Evolutionary conservation across 1,140 invertebrate species (phyloP).

Genomic region (Panulirus ornatus): DNA sequence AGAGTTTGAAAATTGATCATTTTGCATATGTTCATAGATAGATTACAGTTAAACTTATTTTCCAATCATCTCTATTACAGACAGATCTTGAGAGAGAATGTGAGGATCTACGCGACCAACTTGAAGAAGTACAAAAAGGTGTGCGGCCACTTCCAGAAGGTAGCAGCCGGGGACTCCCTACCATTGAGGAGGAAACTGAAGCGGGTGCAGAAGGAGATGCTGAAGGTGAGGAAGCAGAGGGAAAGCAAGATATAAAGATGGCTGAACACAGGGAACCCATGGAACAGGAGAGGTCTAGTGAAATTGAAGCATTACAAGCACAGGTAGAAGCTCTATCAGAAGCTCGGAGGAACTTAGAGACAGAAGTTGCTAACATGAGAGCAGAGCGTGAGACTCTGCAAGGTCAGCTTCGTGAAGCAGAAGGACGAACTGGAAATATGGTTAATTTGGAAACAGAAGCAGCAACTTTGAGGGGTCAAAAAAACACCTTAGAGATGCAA

Average conservation of each 20-base stretch:
- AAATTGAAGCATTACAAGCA: conserved; percentile 47
- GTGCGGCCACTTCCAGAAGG: conserved; percentile 62
- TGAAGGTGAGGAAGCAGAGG: conserved; percentile 35
- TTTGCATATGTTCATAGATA: too few species aligned
- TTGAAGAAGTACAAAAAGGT: conserved; percentile 75
- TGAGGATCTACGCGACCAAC: conserved; percentile 65
- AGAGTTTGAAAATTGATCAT: too few species aligned
- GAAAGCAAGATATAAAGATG: neutral
- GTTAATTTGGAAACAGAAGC: conserved; percentile 63
- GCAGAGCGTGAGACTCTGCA: conserved; percentile 27
- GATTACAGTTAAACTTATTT: too few species aligned
- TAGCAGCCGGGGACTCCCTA: conserved; percentile 51
- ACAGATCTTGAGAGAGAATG: conserved; percentile 61
- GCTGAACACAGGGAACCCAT: neutral
- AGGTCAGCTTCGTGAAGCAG: conserved; percentile 29
- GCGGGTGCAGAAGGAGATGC: conserved; percentile 40
- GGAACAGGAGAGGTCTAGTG: conserved; percentile 6
- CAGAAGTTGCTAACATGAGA: conserved; percentile 45
- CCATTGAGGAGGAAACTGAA: conserved; percentile 65
- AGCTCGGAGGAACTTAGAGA: conserved; percentile 58
- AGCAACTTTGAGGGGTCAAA: conserved; percentile 42
- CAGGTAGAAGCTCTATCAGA: conserved; percentile 65
- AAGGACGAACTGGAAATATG: conserved; percentile 50
- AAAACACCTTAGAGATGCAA: conserved; percentile 44
- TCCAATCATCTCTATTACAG: too few species aligned